Evolutionary conservation across 2,888 invertebrate species (phyloP).

Genomic region (Empis livida): DNA sequence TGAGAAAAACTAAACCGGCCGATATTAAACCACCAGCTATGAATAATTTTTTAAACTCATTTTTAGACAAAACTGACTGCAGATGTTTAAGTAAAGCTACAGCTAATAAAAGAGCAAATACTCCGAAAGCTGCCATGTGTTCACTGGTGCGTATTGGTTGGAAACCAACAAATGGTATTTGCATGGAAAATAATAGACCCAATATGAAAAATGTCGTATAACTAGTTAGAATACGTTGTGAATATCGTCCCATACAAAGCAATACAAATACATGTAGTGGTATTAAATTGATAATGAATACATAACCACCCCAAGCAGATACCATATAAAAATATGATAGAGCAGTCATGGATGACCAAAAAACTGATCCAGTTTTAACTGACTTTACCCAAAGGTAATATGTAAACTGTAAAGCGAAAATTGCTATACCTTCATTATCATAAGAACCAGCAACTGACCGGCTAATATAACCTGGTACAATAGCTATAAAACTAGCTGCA

Average conservation of each 20-base stretch:
- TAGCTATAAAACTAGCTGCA: slow-evolving; percentile 97
- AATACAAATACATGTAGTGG: slow-evolving; percentile 94
- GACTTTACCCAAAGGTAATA: slow-evolving; percentile 98
- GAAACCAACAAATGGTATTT: slow-evolving; percentile 91
- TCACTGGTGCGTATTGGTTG: slow-evolving; percentile 98
- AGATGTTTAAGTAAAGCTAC: slow-evolving; percentile 76
- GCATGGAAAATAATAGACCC: slow-evolving; percentile 93
- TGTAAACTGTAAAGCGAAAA: slow-evolving; percentile 97
- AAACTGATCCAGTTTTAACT: slow-evolving; percentile 93
- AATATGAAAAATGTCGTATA: slow-evolving; percentile 96
- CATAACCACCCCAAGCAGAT: slow-evolving; percentile 99
- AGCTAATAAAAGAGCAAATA: slow-evolving; percentile 87
- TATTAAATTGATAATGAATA: slow-evolving; percentile 98
- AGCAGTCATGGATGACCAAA: slow-evolving; percentile 90
- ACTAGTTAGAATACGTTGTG: slow-evolving; percentile 82
- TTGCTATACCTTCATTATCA: slow-evolving; percentile 99
- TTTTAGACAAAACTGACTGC: slow-evolving; percentile 72
- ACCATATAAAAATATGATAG: slow-evolving; percentile 99
- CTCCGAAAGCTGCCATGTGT: slow-evolving; percentile 98
- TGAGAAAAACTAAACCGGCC: slow-evolving; percentile 66
- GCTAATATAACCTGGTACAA: slow-evolving; percentile 97
- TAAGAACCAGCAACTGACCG: slow-evolving; percentile 98
- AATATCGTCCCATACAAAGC: slow-evolving; percentile 89
- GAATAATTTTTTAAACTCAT: slow-evolving; percentile 81
- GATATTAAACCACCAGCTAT: slow-evolving; percentile 62